phyloP scores from a whole-genome alignment of 2,797 vertebrate species.

The Perodicticus potto region DNA sequence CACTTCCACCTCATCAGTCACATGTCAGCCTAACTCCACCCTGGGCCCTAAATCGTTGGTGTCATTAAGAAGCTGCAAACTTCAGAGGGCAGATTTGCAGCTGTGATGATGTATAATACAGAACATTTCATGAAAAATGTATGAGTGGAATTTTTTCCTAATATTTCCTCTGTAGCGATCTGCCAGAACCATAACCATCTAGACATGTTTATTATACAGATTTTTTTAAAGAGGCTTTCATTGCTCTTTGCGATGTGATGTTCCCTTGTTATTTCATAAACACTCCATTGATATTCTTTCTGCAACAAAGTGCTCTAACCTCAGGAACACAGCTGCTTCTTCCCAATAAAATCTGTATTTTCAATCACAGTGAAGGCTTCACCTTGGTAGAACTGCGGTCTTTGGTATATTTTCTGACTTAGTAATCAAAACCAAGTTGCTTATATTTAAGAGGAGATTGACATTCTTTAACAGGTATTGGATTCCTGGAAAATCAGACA shows the following conservation, averaged over 20 bases:
- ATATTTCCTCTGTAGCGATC: slow-evolving; percentile 74
- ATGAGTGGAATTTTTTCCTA: slow-evolving; percentile 75
- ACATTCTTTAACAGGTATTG: not conserved
- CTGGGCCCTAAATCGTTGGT: slow-evolving; percentile 76
- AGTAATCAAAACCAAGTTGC: not conserved
- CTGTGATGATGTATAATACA: slow-evolving; percentile 81
- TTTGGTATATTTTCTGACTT: not conserved
- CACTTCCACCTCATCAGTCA: slow-evolving; percentile 89
- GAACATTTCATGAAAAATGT: slow-evolving; percentile 79
- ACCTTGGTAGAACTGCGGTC: slow-evolving; percentile 6
- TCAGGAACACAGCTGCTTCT: slow-evolving; percentile 56
- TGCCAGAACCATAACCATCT: slow-evolving; percentile 73
- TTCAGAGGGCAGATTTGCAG: slow-evolving; percentile 82
- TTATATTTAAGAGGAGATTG: not conserved
- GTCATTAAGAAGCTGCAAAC: slow-evolving; percentile 80
- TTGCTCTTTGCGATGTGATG: slow-evolving; percentile 47
- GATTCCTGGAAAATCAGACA: not conserved
- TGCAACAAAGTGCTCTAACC: slow-evolving; percentile 60
- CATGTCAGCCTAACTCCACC: slow-evolving; percentile 84
- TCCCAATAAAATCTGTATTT: slow-evolving; percentile 48
- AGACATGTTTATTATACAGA: slow-evolving; percentile 74
- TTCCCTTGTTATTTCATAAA: slow-evolving; percentile 72
- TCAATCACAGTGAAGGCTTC: not conserved
- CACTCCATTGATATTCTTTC: slow-evolving; percentile 75
- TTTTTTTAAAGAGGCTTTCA: slow-evolving; percentile 72